Evolutionary conservation across 2,113 vertebrate genomes (phyloP), one percentile per base, ranked within the genome.

Genomic region (Vulpes lagopus): DNA sequence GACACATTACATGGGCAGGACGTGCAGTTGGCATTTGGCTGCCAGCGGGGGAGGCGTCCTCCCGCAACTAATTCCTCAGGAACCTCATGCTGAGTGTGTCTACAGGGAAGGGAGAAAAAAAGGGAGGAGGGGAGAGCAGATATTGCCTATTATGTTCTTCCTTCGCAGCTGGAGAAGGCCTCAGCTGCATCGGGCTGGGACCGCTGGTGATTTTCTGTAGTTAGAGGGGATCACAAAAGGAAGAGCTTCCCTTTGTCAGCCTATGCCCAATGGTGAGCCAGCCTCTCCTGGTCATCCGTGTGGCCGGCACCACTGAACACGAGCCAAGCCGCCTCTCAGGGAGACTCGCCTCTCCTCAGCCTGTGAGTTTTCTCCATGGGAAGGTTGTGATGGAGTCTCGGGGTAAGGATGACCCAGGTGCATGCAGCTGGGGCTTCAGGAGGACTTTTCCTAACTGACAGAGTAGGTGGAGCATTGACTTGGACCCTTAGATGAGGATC

Each of bases 11-110:
- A 98, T 97, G 98, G 98, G 98, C 98, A 98, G 98, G 98, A 98
- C 98, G 97, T 97, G 97, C 59, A 89, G 98, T 98, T 99, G 98
- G 99, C 98, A 99, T 99, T 99, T 99, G 98, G 98, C 98, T 99
- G 98, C 98, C 99, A 98, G 99, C 98, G 92, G 99, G 99, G 98
- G 98, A 98, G 97, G 98, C 97, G 73, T 98, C 98, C 98, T 98
- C 97, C 96, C 57, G 93, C 98, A 96, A 98, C 98, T 98, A 97
- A 99, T 99, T 99, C 98, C 98, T 98, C 98, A 98, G 98, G 98
- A 99, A 98, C 97, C 98, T 97, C 98, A 98, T 3, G 98, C 98
- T 99, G 98, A 95, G 98, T 53, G 92, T 98, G 97, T 98, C 98
- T 98, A 98, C 98, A 96, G 98, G 98, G 98, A 98, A 98, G 97